phyloP scores from a whole-genome alignment of 1,140 invertebrate genomes.

The Drosophila littoralis region DNA sequence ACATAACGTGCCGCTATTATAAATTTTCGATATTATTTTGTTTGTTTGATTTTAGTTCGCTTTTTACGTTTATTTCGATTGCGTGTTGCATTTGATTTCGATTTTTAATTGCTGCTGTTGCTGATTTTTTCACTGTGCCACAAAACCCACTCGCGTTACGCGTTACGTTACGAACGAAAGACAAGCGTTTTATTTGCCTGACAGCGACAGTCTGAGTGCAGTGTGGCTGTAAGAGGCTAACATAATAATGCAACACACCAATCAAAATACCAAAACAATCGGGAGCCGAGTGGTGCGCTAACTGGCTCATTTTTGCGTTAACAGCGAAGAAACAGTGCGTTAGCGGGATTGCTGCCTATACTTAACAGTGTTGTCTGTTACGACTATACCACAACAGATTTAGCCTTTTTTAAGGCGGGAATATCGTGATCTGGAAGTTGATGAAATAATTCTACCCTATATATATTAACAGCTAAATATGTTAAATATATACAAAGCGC shows the following conservation, averaged over 20 bases:
- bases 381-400: too few relatives aligned
- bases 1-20: constrained; percentile 30
- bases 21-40: constrained; percentile 23
- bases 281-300: constrained; percentile 12
- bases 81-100: constrained; percentile 33
- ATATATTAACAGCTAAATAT: too few relatives aligned
- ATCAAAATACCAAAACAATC: constrained; percentile 35
- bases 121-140: constrained; percentile 24
- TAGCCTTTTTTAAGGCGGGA: too few relatives aligned
- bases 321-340: neutral
- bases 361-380: too few relatives aligned
- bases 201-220: constrained; percentile 45
- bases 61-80: constrained; percentile 36
- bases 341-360: neutral
- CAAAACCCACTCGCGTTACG: constrained; percentile 50
- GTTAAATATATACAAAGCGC: too few relatives aligned
- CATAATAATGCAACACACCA: neutral
- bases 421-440: too few relatives aligned
- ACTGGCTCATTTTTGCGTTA: constrained; percentile 1
- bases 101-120: constrained; percentile 39
- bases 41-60: constrained; percentile 34
- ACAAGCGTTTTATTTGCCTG: constrained; percentile 48
- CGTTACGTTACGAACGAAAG: constrained; percentile 52
- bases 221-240: constrained; percentile 27
- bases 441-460: too few relatives aligned